Conservation (phyloP, 2,113 vertebrate species). For the Podocnemis expansa region DNA sequence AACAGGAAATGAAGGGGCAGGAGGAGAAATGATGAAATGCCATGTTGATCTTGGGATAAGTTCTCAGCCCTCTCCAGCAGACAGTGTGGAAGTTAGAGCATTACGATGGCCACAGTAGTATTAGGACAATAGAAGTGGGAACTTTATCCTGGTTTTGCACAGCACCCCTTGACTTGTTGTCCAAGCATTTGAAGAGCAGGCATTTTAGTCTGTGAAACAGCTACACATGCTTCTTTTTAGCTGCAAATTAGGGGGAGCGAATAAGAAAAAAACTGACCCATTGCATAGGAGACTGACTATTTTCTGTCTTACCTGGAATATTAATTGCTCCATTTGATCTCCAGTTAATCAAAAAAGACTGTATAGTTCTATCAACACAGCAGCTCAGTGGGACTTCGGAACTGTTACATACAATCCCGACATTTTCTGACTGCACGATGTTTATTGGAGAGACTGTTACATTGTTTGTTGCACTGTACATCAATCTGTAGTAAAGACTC, state of each 20-base stretch:
- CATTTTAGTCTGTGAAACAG: not conserved
- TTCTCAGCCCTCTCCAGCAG: not conserved
- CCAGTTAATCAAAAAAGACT: conserved; percentile 61
- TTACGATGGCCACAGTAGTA: no score
- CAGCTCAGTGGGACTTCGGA: conserved; percentile 58
- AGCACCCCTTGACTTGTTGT: not conserved
- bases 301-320: conserved; percentile 70
- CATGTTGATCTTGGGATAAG: not conserved
- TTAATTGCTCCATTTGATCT: conserved; percentile 55
- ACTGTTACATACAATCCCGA: conserved; percentile 57
- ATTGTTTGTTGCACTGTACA: not conserved
- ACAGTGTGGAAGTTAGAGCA: not conserved
- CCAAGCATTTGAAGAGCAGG: not conserved
- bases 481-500: not conserved
- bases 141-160: not conserved
- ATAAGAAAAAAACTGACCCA: not conserved
- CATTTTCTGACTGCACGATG: conserved; percentile 7
- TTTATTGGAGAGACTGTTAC: conserved; percentile 14
- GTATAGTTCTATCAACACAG: conserved; percentile 55
- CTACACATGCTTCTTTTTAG: not conserved
- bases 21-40: not conserved
- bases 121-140: not conserved
- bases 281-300: not conserved
- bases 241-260: not conserved
- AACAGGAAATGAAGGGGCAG: not conserved